Conservation (phyloP, 2,797 vertebrate genomes). For the Micrastur ruficollis region DNA sequence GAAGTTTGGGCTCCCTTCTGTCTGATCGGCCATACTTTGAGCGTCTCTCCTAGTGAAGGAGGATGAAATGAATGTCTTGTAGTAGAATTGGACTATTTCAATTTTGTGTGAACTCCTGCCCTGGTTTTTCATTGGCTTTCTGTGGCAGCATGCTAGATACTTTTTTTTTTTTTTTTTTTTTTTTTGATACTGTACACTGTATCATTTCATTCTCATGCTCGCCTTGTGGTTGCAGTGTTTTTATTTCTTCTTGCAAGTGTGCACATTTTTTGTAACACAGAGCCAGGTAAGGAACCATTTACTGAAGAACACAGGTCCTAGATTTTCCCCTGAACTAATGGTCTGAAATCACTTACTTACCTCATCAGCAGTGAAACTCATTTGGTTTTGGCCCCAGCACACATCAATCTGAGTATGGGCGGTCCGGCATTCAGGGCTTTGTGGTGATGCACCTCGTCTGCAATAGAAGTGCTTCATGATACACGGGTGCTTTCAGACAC, state of each 20-base stretch:
- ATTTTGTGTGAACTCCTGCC: not conserved
- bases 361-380: not conserved
- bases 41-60: fast-evolving
- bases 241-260: not conserved
- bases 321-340: not conserved
- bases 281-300: not conserved
- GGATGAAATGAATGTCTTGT: too few relatives aligned
- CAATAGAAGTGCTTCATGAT: fast-evolving
- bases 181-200: not conserved
- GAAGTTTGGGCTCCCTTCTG: not conserved
- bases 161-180: fast-evolving
- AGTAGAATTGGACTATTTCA: not conserved
- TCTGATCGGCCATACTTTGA: fast-evolving
- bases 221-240: not conserved
- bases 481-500: fast-evolving
- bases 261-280: not conserved
- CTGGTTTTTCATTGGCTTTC: not conserved
- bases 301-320: not conserved
- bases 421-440: not conserved
- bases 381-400: not conserved
- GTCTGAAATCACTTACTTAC: not conserved
- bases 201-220: fast-evolving
- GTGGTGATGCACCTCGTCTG: fast-evolving
- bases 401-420: not conserved
- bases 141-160: fast-evolving